These are phyloP conservation scores for Epirrhoe alternata DNA, from an alignment of 2,888 invertebrate genomes.

Conservation along the genomic window DNA sequence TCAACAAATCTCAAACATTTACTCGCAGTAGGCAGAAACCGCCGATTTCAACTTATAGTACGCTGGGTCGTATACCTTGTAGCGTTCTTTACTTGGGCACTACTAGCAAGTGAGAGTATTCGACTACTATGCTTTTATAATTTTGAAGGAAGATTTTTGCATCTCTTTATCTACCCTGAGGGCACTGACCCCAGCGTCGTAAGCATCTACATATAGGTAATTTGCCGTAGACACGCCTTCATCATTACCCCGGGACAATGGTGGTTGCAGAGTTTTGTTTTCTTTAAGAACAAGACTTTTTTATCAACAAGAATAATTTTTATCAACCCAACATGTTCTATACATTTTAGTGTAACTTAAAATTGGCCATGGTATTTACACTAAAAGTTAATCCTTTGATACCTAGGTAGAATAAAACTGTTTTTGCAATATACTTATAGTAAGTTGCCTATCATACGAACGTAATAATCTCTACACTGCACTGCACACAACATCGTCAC, in stretches of 20 bases:
- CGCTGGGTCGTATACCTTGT: too few relatives aligned
- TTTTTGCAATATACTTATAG: too few relatives aligned
- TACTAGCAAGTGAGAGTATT: too few relatives aligned
- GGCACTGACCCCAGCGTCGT: slow-evolving; percentile 12
- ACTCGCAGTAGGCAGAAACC: too few relatives aligned
- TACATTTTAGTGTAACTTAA: not conserved
- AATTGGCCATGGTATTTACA: too few relatives aligned
- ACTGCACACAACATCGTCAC: slow-evolving; percentile 40
- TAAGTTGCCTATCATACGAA: slow-evolving; percentile 9
- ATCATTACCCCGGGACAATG: slow-evolving; percentile 26
- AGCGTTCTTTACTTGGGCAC: too few relatives aligned
- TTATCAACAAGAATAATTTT: too few relatives aligned
- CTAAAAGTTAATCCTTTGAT: too few relatives aligned
- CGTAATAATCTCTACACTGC: not conserved
- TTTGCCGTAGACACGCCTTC: slow-evolving; percentile 16
- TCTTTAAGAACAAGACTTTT: not conserved
- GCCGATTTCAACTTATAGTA: too few relatives aligned
- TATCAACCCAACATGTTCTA: not conserved
- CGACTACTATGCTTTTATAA: not conserved
- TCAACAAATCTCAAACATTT: too few relatives aligned
- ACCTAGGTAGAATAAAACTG: too few relatives aligned
- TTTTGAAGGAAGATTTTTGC: not conserved
- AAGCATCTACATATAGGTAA: slow-evolving; percentile 9
- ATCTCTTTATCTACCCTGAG: slow-evolving; percentile 16
- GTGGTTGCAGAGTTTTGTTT: slow-evolving; percentile 3